phyloP scores from a whole-genome alignment of 2,797 vertebrate genomes.

The Pyrocephalus nanus region DNA sequence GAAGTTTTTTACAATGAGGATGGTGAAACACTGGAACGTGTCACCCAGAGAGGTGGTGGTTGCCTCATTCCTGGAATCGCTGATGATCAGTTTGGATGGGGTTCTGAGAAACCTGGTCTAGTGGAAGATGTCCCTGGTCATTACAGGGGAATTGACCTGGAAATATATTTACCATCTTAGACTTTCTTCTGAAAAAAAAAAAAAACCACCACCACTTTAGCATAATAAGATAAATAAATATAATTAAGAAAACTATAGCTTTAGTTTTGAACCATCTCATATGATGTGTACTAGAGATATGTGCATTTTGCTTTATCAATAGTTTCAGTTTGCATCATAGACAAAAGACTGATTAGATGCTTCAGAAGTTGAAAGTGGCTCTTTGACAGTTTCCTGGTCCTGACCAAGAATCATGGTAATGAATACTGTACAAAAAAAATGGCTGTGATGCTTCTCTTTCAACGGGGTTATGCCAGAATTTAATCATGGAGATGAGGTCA shows the following conservation, averaged over 20 bases:
- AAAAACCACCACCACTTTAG: not conserved
- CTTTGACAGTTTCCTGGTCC: not conserved
- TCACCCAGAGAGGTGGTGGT: not conserved
- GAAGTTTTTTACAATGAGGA: not conserved
- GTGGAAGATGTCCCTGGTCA: not conserved
- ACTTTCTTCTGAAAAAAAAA: not conserved
- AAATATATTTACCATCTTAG: not conserved
- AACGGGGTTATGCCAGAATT: not conserved
- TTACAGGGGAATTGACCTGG: not conserved
- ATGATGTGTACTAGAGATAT: not conserved
- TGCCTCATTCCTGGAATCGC: not conserved
- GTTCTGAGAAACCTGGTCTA: not conserved
- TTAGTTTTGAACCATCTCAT: not conserved
- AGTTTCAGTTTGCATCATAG: not conserved
- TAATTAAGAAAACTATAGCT: not conserved
- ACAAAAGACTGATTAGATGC: not conserved
- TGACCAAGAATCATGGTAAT: not conserved
- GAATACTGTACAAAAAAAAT: not conserved
- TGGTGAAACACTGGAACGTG: not conserved
- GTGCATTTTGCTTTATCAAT: not conserved
- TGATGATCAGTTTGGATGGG: not conserved
- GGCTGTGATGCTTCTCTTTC: not conserved
- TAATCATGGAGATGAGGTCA: not conserved
- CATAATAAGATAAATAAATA: not conserved
- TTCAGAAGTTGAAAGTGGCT: not conserved